Evolutionary conservation across 1,140 invertebrate genomes (phyloP).

Genomic region (Drosophila oshimai): DNA sequence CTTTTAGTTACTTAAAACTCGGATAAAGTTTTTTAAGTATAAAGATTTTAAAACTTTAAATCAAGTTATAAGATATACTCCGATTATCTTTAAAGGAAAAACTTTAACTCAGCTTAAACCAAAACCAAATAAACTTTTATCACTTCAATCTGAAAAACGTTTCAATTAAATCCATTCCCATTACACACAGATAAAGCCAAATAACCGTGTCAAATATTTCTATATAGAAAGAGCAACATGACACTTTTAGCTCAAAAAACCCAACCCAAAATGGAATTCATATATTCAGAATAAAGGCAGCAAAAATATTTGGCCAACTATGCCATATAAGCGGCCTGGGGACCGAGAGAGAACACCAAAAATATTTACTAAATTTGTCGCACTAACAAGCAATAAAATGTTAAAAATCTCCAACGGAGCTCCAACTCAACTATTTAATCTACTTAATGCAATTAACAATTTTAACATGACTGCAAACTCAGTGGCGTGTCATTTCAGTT

Average conservation of each 20-base stretch:
- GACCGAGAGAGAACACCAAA: slow-evolving; percentile 49
- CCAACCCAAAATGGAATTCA: slow-evolving; percentile 58
- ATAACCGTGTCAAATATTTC: slow-evolving; percentile 77
- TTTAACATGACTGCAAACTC: slow-evolving; percentile 79
- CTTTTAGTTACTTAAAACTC: too few species aligned
- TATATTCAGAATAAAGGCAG: slow-evolving; percentile 46
- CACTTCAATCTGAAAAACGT: background rate
- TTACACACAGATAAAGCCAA: background rate
- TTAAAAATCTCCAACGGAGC: slow-evolving; percentile 70
- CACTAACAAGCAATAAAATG: slow-evolving; percentile 82
- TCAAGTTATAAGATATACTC: background rate
- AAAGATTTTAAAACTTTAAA: too few species aligned
- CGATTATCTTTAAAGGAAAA: background rate
- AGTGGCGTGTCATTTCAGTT: slow-evolving; percentile 50
- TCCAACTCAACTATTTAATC: slow-evolving; percentile 74
- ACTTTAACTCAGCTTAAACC: background rate
- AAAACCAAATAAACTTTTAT: background rate
- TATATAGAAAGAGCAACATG: slow-evolving; percentile 67
- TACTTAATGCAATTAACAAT: slow-evolving; percentile 82
- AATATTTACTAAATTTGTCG: slow-evolving; percentile 81
- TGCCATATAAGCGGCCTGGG: slow-evolving; percentile 42
- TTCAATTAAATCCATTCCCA: slow-evolving; percentile 29
- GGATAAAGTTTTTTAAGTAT: too few species aligned
- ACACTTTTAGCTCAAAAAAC: slow-evolving; percentile 62
- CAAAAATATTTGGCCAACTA: slow-evolving; percentile 39